Conservation (phyloP, 2,797 vertebrate genomes). For the Picus viridis region DNA sequence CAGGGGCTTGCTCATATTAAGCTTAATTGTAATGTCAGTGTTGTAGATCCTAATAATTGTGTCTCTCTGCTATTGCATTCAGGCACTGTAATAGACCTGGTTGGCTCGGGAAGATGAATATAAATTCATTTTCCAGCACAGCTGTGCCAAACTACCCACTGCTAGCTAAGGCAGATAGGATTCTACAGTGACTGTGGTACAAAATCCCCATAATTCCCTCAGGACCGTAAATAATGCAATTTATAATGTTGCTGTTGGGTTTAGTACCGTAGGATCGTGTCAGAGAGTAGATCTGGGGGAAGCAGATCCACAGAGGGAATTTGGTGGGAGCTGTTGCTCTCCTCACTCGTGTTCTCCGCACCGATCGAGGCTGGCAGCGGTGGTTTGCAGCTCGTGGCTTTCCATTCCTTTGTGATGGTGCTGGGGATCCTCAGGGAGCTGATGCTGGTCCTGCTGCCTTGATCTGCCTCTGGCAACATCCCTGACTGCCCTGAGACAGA, state of each 20-base stretch:
- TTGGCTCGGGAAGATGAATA: slow-evolving; percentile 32
- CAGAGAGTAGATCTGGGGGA: background rate
- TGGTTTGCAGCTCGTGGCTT: fast-evolving
- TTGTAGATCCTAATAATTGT: slow-evolving; percentile 27
- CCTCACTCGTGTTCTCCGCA: background rate
- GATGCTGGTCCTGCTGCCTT: background rate
- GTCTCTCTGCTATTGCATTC: slow-evolving; percentile 28
- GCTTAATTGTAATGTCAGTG: slow-evolving; percentile 3
- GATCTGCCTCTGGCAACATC: background rate
- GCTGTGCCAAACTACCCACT: background rate
- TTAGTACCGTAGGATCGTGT: background rate
- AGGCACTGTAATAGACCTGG: slow-evolving; percentile 15
- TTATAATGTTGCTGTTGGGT: background rate
- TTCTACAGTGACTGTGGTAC: background rate
- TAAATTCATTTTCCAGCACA: slow-evolving; percentile 53
- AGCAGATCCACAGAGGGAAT: background rate
- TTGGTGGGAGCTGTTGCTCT: background rate
- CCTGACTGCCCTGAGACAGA: fast-evolving
- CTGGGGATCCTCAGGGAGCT: background rate
- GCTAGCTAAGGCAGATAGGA: background rate
- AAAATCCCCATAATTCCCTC: background rate
- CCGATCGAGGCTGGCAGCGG: no score
- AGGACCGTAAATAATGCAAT: background rate
- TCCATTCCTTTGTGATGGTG: fast-evolving
- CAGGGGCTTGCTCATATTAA: slow-evolving; percentile 1